Evolutionary conservation across 2,888 invertebrate species (phyloP).

Genomic region (Cacoxenus indagator): DNA sequence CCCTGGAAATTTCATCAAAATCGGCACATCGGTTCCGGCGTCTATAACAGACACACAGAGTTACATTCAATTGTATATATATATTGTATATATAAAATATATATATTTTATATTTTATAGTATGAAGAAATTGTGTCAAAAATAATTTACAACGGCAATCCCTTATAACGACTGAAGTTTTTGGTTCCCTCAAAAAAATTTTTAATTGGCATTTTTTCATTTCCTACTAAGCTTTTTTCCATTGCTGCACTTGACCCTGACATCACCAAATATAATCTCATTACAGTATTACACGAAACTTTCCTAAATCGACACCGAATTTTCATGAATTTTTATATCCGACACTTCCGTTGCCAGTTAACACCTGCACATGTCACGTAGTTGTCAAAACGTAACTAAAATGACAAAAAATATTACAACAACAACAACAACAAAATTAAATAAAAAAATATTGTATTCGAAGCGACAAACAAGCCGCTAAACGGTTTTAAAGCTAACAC

Average conservation of each 20-base stretch:
- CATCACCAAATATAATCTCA: neutral
- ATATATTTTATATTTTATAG: too few relatives aligned
- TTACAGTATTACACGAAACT: neutral
- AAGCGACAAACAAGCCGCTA: constrained; percentile 20
- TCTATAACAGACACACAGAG: too few relatives aligned
- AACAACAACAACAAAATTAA: neutral
- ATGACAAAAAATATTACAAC: neutral
- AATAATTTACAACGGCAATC: too few relatives aligned
- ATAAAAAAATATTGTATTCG: neutral
- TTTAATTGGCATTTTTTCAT: too few relatives aligned
- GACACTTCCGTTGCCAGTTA: constrained; percentile 22
- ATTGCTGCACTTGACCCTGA: too few relatives aligned
- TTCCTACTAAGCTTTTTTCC: neutral
- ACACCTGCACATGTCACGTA: constrained; percentile 58
- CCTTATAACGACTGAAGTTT: too few relatives aligned
- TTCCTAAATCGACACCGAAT: neutral
- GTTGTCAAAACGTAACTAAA: constrained; percentile 23
- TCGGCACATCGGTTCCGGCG: too few relatives aligned
- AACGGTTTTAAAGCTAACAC: constrained; percentile 20
- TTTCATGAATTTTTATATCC: constrained; percentile 7
- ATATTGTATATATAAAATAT: too few relatives aligned
- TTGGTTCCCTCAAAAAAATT: too few relatives aligned
- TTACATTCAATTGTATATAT: too few relatives aligned
- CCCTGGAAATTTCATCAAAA: too few relatives aligned
- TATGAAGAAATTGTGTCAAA: too few relatives aligned